Base-by-base conservation (phyloP, 2,797 vertebrate species). In the Molothrus aeneus region DNA sequence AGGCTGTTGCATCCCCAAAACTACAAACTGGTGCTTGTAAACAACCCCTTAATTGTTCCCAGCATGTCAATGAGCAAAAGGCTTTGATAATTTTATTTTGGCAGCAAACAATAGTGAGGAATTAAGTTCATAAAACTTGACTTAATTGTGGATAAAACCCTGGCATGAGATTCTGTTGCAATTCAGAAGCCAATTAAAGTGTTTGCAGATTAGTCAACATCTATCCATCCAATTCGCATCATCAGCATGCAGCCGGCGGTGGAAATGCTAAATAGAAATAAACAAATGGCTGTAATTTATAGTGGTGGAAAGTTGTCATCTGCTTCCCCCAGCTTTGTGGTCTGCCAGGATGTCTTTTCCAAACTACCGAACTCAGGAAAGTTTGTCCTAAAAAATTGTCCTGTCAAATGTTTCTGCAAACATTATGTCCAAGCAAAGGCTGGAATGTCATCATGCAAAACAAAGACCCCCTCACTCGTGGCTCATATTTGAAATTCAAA, bases 131-230 rank as follows among this genome's bases (percentile, higher is more conserved):
- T 94, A 95, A 92, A 80, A 57, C 54, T 94, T 90, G 47, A 90
- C 93, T 90, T 88, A 85, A 83, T 86, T 91, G n/a, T 89, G 45
- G 42, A 70, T 88, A 64, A 94, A 95, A 84, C 28, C 29, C 42
- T 92, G 73, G 68, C 81, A 59, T 57, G 75, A 10, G 80, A 91
- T 88, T 65, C 38, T 63, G 47, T 70, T 94, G 31, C 57, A 86
- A 82, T 96, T 96, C 81, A 77, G 64, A 80, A 95, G 73, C 86
- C 91, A 97, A 77, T 88, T 92, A 91, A 92, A 82, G 50, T 86
- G 89, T 92, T 95, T 94, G 85, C 63, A 82, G 92, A 96, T 95
- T 94, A 96, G 90, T 94, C 89, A 93, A 96, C 68, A 83, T 95
- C 87, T 79, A 91, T 78, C 87, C 75, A 78, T 82, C 85, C 89